Evolutionary conservation across 1,140 invertebrate species (phyloP).

Genomic region (Periplaneta americana): DNA sequence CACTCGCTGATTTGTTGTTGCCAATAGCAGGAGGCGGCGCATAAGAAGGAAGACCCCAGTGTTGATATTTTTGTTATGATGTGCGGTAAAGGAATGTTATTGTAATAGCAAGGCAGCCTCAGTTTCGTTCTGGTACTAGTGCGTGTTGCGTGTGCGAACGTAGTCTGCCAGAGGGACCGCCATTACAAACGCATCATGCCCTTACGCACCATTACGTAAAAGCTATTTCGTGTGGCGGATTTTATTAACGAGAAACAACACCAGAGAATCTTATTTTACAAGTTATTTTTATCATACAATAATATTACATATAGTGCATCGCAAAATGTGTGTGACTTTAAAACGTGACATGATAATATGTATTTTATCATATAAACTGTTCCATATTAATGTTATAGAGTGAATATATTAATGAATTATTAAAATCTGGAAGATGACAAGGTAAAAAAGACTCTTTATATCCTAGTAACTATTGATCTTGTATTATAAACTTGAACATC

Average conservation of each 20-base stretch:
- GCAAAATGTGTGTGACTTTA: no score
- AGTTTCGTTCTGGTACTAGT: neutral
- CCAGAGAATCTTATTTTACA: neutral
- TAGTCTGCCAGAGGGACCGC: neutral
- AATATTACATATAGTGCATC: no score
- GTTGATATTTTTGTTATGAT: neutral
- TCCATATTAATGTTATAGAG: neutral
- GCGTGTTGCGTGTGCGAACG: neutral
- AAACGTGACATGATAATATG: no score
- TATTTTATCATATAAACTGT: neutral
- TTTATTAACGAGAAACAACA: neutral
- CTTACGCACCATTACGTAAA: neutral
- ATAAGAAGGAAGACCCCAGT: neutral
- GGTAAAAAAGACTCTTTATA: neutral
- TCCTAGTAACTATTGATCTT: neutral
- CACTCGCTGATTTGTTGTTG: neutral
- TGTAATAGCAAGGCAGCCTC: neutral
- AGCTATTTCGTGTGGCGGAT: neutral
- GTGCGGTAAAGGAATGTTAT: neutral
- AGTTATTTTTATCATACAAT: no score
- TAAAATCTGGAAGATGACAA: neutral
- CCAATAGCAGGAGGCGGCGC: neutral
- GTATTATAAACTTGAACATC: neutral
- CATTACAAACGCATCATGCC: neutral
- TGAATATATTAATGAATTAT: neutral